Evolutionary conservation across 2,113 vertebrate species (phyloP), one percentile per base, ranked within the genome.

Genomic region (Ailuropoda melanoleuca): DNA sequence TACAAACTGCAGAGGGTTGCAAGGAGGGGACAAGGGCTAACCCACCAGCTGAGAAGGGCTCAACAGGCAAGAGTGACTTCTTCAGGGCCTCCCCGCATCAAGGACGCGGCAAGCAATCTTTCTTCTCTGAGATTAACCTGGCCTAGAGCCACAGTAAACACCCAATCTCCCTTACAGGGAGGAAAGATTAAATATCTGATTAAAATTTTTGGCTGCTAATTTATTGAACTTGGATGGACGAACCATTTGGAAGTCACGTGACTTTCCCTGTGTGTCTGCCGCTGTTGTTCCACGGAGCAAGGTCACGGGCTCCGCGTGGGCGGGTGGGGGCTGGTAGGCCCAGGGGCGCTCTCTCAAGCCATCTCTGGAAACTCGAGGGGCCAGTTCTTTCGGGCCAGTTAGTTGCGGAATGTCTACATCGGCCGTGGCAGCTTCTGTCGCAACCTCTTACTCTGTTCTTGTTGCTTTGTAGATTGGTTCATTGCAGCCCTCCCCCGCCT

Each of bases 101-200:
- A 98, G 98, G 98, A 98, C 96, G 88, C 87, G 81, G 97, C 98
- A 97, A 97, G 94, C 91, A 97, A 93, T 98, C 98, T 98, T 98
- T 98, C 97, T 98, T 98, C 98, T 97, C 94, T 94, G 97, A 98
- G 98, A 98, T 92, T 98, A 98, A 98, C 85, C 94, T 99, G 98
- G 98, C 98, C 70, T 8, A 23, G 85, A 97, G 98, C 99, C 99
- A 98, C 74, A 93, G 97, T 98, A 98, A 99, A 99, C 96, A 99
- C 94, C 75, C 98, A 98, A 98, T 98, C 98, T 99, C 98, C 98
- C 98, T 99, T 98, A 98, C 98, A 98, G 98, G 97, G 98, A 98
- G 98, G 98, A 99, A 99, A 99, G 98, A 99, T 99, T 99, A 99
- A 99, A 99, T 99, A 99, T 98, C 98, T 98, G 98, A 99, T 99